Evolutionary conservation across 1,140 invertebrate species (phyloP).

Genomic region (Lanistes nyassanus): DNA sequence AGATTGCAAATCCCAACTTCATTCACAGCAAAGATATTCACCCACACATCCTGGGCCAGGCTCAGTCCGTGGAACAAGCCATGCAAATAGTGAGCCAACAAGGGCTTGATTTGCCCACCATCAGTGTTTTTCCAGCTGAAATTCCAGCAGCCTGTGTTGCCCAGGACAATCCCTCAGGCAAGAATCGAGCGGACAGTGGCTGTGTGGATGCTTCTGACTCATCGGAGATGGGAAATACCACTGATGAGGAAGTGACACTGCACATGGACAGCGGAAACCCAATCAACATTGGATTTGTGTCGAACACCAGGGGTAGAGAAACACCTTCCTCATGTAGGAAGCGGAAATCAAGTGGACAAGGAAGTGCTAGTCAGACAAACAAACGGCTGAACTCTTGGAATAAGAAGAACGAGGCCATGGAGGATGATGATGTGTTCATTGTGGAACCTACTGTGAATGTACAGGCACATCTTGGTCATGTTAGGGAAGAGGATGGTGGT

Average conservation of each 20-base stretch:
- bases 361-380: not conserved
- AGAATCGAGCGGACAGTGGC: not conserved
- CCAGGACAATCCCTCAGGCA: not conserved
- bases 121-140: not conserved
- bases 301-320: not conserved
- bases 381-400: constrained; percentile 17
- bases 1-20: constrained; percentile 25
- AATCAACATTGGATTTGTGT: not conserved
- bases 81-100: not conserved
- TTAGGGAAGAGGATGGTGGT: too few species aligned
- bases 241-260: constrained; percentile 19
- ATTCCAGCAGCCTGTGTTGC: not conserved
- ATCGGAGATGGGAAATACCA: constrained; percentile 4
- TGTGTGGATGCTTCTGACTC: not conserved
- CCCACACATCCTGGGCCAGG: not conserved
- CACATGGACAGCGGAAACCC: constrained; percentile 13
- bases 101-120: not conserved
- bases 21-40: not conserved
- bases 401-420: not conserved
- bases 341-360: constrained; percentile 20
- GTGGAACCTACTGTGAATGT: not conserved
- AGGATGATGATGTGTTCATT: constrained; percentile 24
- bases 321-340: constrained; percentile 17
- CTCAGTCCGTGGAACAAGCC: not conserved
- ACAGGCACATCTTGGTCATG: too few species aligned